Percentiles rank a stretch among this genome's conserved stretches.
Conservation (phyloP, 2,888 invertebrate species). For the Coenonympha glycerion region DNA sequence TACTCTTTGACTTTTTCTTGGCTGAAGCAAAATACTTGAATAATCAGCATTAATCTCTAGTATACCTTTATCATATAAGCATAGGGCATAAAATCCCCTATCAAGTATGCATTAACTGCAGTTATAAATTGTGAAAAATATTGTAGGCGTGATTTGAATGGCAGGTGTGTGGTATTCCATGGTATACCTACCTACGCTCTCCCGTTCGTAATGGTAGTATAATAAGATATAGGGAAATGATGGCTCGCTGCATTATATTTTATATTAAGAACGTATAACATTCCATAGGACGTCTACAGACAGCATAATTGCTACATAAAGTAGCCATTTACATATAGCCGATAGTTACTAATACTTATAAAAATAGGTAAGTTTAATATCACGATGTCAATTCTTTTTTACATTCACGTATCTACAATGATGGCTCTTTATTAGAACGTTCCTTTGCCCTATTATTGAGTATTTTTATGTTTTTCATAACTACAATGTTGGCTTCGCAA, state of each 20-base stretch:
- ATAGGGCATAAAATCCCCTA: constrained; percentile 19
- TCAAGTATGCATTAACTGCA: constrained; percentile 16
- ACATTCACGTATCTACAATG: too few species aligned
- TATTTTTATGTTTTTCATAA: neutral
- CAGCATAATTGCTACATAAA: neutral
- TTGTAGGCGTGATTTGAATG: constrained; percentile 61
- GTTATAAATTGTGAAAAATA: constrained; percentile 30
- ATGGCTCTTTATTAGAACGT: too few species aligned
- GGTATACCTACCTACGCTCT: constrained; percentile 26
- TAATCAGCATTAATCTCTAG: constrained; percentile 19
- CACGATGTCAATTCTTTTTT: too few species aligned
- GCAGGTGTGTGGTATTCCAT: constrained; percentile 52
- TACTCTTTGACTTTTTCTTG: constrained; percentile 24
- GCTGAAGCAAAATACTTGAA: constrained; percentile 18
- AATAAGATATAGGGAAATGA: constrained; percentile 23
- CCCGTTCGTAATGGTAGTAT: constrained; percentile 44
- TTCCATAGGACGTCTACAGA: neutral
- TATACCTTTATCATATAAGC: constrained; percentile 13
- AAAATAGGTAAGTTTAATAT: too few species aligned
- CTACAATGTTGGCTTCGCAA: neutral
- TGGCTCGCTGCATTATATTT: constrained; percentile 21
- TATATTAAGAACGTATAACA: neutral
- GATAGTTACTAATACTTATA: neutral
- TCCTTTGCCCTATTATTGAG: neutral
- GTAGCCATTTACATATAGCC: neutral